phyloP scores from a whole-genome alignment of 2,888 invertebrate genomes.

The Hylaea fasciaria region DNA sequence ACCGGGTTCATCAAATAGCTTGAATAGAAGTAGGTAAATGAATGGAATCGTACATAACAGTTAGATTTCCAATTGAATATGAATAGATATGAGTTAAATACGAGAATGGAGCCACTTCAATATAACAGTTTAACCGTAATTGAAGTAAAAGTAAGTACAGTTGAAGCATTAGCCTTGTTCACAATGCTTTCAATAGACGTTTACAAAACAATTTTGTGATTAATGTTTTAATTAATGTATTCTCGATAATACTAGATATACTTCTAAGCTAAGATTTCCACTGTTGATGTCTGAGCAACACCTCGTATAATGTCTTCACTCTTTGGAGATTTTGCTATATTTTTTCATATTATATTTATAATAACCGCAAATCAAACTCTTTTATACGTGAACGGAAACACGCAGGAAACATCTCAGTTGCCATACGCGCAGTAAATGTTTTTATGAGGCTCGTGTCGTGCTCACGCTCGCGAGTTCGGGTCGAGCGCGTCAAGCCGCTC shows the following conservation, averaged over 20 bases:
- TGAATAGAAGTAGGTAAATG: slow-evolving; percentile 23
- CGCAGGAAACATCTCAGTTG: slow-evolving; percentile 23
- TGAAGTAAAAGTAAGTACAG: slow-evolving; percentile 14
- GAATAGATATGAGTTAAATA: slow-evolving; percentile 23
- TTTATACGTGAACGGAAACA: slow-evolving; percentile 2
- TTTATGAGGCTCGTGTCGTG: slow-evolving; percentile 16
- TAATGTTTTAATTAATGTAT: slow-evolving; percentile 13
- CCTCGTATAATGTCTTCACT: no score
- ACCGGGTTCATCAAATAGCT: slow-evolving; percentile 12
- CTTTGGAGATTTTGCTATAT: no score
- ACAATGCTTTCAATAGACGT: slow-evolving; percentile 8
- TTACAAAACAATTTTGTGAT: slow-evolving; percentile 9
- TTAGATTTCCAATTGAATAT: slow-evolving; percentile 28
- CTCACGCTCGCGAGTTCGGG: slow-evolving; percentile 13
- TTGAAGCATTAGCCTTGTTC: slow-evolving; percentile 27
- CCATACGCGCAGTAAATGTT: slow-evolving; percentile 18
- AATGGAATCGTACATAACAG: slow-evolving; percentile 21
- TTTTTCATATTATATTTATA: no score
- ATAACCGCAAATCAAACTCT: not conserved
- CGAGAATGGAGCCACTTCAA: slow-evolving; percentile 1
- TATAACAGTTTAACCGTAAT: slow-evolving; percentile 19
- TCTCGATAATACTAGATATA: slow-evolving; percentile 12
- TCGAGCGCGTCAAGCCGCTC: slow-evolving; percentile 13
- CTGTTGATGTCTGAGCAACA: no score
- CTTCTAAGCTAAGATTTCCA: no score